phyloP scores from a whole-genome alignment of 1,140 invertebrate species.

The Pseudobourletiella spinata region DNA sequence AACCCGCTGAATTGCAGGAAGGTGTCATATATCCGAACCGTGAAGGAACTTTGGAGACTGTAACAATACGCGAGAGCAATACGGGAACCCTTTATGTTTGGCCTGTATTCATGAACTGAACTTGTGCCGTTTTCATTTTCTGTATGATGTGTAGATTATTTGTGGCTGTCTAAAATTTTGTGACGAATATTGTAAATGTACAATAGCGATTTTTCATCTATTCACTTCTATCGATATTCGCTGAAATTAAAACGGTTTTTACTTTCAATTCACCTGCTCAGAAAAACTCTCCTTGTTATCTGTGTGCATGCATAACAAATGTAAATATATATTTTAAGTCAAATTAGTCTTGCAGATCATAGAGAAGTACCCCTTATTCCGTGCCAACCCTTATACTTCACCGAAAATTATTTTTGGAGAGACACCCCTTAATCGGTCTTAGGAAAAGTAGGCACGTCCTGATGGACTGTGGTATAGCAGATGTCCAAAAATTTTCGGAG shows the following conservation, averaged over 20 bases:
- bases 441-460: too few species aligned
- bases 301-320: too few species aligned
- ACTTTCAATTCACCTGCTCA: neutral
- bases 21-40: constrained; percentile 10
- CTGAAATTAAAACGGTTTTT: neutral
- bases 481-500: too few species aligned
- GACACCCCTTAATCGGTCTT: too few species aligned
- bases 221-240: too few species aligned
- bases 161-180: neutral
- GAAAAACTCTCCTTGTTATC: neutral
- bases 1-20: constrained; percentile 12
- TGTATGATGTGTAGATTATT: neutral
- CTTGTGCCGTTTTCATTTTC: neutral
- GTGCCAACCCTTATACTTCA: too few species aligned
- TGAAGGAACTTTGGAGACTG: constrained; percentile 17
- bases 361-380: too few species aligned
- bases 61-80: constrained; percentile 15
- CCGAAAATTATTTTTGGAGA: too few species aligned
- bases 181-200: neutral
- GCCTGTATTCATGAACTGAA: constrained; percentile 25
- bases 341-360: too few species aligned
- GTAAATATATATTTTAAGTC: too few species aligned
- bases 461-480: too few species aligned
- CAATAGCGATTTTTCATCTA: too few species aligned
- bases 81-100: constrained; percentile 21